Evolutionary conservation across 2,113 vertebrate genomes (phyloP).

Genomic region (Sorex araneus): DNA sequence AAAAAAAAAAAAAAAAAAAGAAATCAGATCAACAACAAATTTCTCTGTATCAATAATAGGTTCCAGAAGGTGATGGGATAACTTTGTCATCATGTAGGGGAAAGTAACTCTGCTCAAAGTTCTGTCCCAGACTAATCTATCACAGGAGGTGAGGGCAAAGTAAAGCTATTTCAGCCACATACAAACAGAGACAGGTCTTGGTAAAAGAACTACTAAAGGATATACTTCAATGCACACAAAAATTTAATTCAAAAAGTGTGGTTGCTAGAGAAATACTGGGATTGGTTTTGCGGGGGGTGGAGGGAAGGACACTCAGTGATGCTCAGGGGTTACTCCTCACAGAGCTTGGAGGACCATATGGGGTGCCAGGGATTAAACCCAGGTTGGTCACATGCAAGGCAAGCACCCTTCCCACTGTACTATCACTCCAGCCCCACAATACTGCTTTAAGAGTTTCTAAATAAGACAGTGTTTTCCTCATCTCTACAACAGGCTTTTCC

Average conservation of each 20-base stretch:
- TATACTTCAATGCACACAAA: background rate
- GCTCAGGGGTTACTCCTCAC: too few species aligned
- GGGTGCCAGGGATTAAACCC: too few species aligned
- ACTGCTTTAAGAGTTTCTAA: conserved; percentile 17
- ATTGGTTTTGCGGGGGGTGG: too few species aligned
- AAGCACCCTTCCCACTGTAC: too few species aligned
- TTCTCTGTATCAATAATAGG: accelerated
- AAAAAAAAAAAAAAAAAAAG: background rate
- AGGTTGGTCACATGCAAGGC: too few species aligned
- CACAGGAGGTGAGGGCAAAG: background rate
- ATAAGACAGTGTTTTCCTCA: background rate
- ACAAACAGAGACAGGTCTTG: background rate
- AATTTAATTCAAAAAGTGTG: background rate
- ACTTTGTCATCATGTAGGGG: background rate
- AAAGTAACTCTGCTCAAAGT: background rate
- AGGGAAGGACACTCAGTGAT: too few species aligned
- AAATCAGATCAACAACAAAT: background rate
- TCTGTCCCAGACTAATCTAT: background rate
- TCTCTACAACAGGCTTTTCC: background rate
- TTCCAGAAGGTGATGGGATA: background rate
- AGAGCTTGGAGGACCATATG: too few species aligned
- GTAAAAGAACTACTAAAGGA: conserved; percentile 29
- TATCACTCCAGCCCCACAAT: background rate
- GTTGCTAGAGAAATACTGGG: background rate
- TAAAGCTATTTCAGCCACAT: conserved; percentile 13